Evolutionary conservation across 2,113 vertebrate genomes (phyloP).

Genomic region (Oreochromis spilurus): DNA sequence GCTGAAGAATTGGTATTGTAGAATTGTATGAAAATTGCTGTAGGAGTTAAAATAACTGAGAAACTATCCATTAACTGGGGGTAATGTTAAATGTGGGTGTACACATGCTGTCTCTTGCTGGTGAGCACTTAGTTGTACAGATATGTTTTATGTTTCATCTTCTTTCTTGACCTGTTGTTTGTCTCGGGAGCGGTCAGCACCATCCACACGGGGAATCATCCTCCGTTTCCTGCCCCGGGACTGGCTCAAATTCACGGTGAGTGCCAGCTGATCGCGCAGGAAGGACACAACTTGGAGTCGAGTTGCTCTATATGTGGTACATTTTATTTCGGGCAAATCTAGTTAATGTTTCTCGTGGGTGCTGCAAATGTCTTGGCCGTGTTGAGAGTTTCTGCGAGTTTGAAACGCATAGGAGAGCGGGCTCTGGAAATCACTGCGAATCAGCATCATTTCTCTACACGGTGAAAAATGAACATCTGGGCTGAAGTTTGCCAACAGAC

Average conservation of each 20-base stretch:
- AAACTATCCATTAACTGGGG: slow-evolving; percentile 51
- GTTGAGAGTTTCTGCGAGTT: not conserved
- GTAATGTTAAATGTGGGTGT: slow-evolving; percentile 72
- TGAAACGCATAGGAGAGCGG: not conserved
- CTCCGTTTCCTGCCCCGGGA: not conserved
- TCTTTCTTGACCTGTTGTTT: slow-evolving; percentile 51
- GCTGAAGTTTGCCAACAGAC: slow-evolving; percentile 53
- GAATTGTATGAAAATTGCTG: slow-evolving; percentile 56
- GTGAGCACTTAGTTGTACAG: slow-evolving; percentile 75
- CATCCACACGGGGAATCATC: slow-evolving; percentile 16
- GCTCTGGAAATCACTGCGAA: slow-evolving; percentile 8
- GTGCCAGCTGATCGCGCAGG: not conserved
- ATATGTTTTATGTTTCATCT: slow-evolving; percentile 54
- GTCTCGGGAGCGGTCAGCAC: slow-evolving; percentile 46
- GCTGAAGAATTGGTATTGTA: slow-evolving; percentile 52
- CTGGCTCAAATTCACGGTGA: slow-evolving; percentile 34
- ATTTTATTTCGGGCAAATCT: slow-evolving; percentile 13
- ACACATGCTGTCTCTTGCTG: slow-evolving; percentile 67
- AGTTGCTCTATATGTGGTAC: not conserved
- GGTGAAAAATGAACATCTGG: slow-evolving; percentile 58
- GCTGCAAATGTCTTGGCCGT: not conserved
- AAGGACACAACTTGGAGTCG: not conserved
- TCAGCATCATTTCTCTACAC: slow-evolving; percentile 11
- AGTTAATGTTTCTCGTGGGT: not conserved
- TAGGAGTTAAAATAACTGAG: slow-evolving; percentile 59